Conservation (phyloP, 1,140 invertebrate species). For the Magallana angulata region DNA sequence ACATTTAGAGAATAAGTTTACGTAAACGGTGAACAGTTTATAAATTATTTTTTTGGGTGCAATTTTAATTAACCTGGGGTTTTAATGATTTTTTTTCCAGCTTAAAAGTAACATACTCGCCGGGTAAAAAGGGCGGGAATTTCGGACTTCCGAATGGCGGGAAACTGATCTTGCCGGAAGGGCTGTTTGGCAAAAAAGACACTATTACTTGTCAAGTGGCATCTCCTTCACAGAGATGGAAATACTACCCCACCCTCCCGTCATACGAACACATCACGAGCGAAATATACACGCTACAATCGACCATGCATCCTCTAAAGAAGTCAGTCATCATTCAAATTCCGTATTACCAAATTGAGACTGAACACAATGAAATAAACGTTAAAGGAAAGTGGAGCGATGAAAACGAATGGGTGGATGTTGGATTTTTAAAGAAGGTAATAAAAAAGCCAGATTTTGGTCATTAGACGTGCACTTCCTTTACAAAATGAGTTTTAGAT, state of each 20-base stretch:
- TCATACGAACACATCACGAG: constrained; percentile 68
- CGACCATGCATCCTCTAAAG: constrained; percentile 63
- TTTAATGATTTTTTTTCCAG: constrained; percentile 48
- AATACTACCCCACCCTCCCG: constrained; percentile 60
- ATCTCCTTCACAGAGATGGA: constrained; percentile 69
- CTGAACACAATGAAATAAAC: constrained; percentile 68
- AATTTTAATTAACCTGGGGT: too few relatives aligned
- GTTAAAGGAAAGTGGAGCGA: constrained; percentile 72
- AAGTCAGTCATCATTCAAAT: constrained; percentile 66
- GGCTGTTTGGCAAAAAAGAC: constrained; percentile 70
- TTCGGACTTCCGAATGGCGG: constrained; percentile 70
- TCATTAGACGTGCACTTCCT: too few relatives aligned
- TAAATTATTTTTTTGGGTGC: too few relatives aligned
- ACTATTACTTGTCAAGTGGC: constrained; percentile 67
- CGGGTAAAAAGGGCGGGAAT: constrained; percentile 70
- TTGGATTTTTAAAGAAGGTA: constrained; percentile 71
- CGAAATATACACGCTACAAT: constrained; percentile 67
- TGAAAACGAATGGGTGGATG: constrained; percentile 70
- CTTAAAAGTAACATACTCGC: constrained; percentile 65
- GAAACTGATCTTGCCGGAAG: constrained; percentile 67
- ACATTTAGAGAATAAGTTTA: too few relatives aligned
- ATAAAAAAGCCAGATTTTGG: not conserved
- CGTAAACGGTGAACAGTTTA: too few relatives aligned
- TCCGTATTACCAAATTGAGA: constrained; percentile 67
- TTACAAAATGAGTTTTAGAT: too few relatives aligned